Evolutionary conservation across 2,113 vertebrate genomes (phyloP).

Genomic region (Psettodes erumei): DNA sequence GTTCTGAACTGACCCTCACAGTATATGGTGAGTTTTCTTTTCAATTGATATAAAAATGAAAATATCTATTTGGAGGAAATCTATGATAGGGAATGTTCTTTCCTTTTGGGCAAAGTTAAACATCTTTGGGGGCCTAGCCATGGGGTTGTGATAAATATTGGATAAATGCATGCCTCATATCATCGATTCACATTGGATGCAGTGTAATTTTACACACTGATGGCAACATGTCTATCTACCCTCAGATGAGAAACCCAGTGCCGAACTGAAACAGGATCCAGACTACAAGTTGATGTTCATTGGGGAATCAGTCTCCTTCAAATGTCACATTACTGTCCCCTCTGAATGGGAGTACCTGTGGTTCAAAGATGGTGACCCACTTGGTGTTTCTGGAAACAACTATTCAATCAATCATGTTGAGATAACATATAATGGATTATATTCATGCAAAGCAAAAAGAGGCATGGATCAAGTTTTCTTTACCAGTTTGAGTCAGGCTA

Average conservation of each 20-base stretch:
- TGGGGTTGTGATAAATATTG: too few relatives aligned
- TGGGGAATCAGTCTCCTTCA: constrained; percentile 60
- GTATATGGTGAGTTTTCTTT: constrained; percentile 47
- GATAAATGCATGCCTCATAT: too few relatives aligned
- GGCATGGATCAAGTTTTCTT: rapidly evolving
- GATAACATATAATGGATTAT: background rate
- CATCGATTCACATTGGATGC: too few relatives aligned
- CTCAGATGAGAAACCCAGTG: constrained; percentile 41
- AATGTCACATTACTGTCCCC: constrained; percentile 39
- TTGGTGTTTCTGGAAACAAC: rapidly evolving
- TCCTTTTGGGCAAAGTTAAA: background rate
- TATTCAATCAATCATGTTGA: background rate
- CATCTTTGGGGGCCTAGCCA: too few relatives aligned
- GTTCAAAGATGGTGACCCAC: background rate
- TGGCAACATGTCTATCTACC: background rate
- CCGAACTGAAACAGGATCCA: constrained; percentile 39
- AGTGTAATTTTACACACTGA: background rate
- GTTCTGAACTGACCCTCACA: background rate
- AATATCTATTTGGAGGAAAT: rapidly evolving
- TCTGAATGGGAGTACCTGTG: constrained; percentile 60
- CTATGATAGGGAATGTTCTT: background rate
- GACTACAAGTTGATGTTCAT: constrained; percentile 41
- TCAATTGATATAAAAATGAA: rapidly evolving
- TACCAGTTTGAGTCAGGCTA: rapidly evolving
- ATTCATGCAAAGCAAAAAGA: constrained; percentile 55